These are phyloP conservation scores for Gavia stellata DNA, from an alignment of 2,113 vertebrate species.

Conservation along the genomic window DNA sequence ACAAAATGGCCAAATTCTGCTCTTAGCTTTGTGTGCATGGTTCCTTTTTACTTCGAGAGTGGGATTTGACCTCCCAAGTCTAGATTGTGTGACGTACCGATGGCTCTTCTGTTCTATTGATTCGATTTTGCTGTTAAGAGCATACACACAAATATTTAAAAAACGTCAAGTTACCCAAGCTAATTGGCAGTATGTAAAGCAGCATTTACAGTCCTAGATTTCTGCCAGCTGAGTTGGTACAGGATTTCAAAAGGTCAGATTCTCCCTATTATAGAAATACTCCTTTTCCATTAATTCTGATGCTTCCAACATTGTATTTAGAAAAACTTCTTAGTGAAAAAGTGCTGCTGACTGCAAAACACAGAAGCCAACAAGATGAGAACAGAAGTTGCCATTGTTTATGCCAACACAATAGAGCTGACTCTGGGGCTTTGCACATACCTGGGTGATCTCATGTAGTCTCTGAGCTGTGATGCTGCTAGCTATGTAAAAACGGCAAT, in stretches of 20 bases:
- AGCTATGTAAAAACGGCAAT: not conserved
- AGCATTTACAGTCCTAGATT: not conserved
- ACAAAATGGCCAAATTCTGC: slow-evolving; percentile 33
- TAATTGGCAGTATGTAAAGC: not conserved
- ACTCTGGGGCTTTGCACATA: slow-evolving; percentile 44
- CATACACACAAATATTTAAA: not conserved
- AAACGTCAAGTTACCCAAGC: not conserved
- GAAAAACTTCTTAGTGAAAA: not conserved
- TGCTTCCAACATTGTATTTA: not conserved
- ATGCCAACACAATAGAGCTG: not conserved
- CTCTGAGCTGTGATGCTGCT: not conserved
- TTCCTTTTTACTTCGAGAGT: slow-evolving; percentile 9
- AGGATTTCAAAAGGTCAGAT: not conserved
- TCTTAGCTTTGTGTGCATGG: not conserved
- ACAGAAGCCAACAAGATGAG: not conserved
- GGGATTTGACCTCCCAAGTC: slow-evolving; percentile 31
- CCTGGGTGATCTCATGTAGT: not conserved
- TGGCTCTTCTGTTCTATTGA: slow-evolving; percentile 53
- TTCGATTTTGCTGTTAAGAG: not conserved
- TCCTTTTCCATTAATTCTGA: not conserved
- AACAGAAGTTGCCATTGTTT: slow-evolving; percentile 5
- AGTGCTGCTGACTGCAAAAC: not conserved
- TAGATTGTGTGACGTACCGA: slow-evolving; percentile 36
- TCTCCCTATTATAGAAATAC: not conserved
- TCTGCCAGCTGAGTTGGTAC: not conserved